phyloP scores from a whole-genome alignment of 1,140 invertebrate species.

The Amphibalanus amphitrite region DNA sequence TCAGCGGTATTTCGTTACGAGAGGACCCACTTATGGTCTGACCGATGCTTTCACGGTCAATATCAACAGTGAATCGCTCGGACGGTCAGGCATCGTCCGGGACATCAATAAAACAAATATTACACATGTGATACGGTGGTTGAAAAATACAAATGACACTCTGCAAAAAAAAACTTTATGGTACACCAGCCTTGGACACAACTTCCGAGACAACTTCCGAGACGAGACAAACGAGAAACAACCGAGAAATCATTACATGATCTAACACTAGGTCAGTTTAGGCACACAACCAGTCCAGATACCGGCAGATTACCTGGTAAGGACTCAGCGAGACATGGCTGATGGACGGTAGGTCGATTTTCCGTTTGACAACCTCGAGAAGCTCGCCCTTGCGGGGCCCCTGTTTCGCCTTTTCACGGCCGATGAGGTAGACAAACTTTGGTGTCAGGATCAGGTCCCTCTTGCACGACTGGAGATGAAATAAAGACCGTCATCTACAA shows the following conservation, averaged over 20 bases:
- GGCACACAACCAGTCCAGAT: too few species aligned
- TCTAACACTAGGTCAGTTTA: background rate
- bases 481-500: too few species aligned
- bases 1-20: too few species aligned
- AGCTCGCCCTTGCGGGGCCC: conserved; percentile 38
- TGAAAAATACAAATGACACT: too few species aligned
- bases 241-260: background rate
- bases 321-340: background rate
- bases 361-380: conserved; percentile 46
- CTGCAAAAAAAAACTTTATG: too few species aligned
- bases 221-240: conserved; percentile 19
- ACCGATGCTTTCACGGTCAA: too few species aligned
- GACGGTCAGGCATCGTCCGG: too few species aligned
- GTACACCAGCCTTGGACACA: too few species aligned
- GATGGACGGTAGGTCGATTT: conserved; percentile 40
- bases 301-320: conserved; percentile 35
- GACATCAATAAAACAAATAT: too few species aligned
- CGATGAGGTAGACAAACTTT: conserved; percentile 42
- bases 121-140: too few species aligned
- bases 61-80: too few species aligned
- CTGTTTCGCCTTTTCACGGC: conserved; percentile 37
- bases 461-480: conserved; percentile 27
- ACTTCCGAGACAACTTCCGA: conserved; percentile 10
- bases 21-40: too few species aligned
- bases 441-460: conserved; percentile 48